Conservation (phyloP, 2,797 vertebrate species). For the Botia almorhae region DNA sequence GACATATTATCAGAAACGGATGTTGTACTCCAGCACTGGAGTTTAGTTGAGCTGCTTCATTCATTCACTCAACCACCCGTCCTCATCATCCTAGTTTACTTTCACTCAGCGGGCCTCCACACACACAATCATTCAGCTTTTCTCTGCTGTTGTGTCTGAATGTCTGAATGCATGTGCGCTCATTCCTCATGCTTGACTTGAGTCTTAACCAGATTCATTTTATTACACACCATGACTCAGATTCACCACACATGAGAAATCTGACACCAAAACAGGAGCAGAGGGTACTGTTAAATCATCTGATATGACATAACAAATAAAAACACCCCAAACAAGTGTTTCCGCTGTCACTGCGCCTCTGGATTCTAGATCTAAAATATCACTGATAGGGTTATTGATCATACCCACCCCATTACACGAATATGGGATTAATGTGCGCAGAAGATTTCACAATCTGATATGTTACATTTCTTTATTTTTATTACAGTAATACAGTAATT, state of each 20-base stretch:
- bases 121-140: not conserved
- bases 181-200: not conserved
- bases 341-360: conserved; percentile 10
- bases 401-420: no score
- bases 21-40: conserved; percentile 9
- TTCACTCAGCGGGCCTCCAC: not conserved
- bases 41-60: conserved; percentile 6
- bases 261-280: conserved; percentile 35
- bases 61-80: conserved; percentile 12
- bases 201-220: conserved; percentile 17
- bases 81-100: not conserved
- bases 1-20: not conserved
- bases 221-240: conserved; percentile 1
- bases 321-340: conserved; percentile 58
- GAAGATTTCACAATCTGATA: no score
- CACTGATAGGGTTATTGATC: no score
- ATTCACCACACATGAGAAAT: conserved; percentile 2
- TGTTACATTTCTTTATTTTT: no score
- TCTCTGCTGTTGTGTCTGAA: not conserved
- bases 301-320: not conserved
- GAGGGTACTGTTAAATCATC: conserved; percentile 5
- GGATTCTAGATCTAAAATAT: not conserved
- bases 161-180: not conserved
- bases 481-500: no score
- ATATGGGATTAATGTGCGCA: no score